Base-by-base conservation (phyloP, 2,113 vertebrate genomes). In the Hemibagrus wyckioides region DNA sequence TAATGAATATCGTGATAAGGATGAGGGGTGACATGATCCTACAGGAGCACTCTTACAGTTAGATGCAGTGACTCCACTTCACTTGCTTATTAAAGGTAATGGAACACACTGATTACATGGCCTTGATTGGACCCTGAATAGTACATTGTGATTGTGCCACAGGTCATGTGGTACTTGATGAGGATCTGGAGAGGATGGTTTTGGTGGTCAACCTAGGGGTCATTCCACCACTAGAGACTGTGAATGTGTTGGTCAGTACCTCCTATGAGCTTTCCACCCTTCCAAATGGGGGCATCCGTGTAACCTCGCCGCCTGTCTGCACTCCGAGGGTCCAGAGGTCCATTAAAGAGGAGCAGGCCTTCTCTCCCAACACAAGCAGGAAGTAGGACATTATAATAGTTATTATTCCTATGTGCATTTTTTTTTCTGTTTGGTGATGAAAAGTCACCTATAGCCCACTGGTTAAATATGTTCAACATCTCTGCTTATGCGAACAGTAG, bases 261-360 rank as follows among this genome's bases (percentile, higher is more conserved):
- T 98, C 98, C 25, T 99, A 97, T 0, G 98, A 99, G 93, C 96
- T 99, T 6, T 94, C 90, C 15, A 99, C 98, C 0, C 94, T 98
- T 77, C 95, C 97, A 88, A 97, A 93, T 0, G 98, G 98, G 2
- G 97, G 96, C 0, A 95, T 99, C 90, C 93, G 92, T 71, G 96
- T 99, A 76, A 92, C 95, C 1, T 96, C 98, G 0, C 98, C 98
- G 0, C 91, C 96, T 0, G 94, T 97, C 79, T 99, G 97, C 11
- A 95, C 96, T 17, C 98, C 98, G 0, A 95, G 90, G 0, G 96
- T 99, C 30, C 95, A 96, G 86, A 95, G 96, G 89, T 94, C 93
- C 92, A 92, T 95, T 91, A 92, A 94, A 0, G 95, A 97, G 41
- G 95, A 92, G 17, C 93, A 94, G 54, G 89, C 92, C 44, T 59